These are phyloP conservation scores for Sclerodermus sp. DNA, from an alignment of 2,888 invertebrate species.

Conservation along the genomic window DNA sequence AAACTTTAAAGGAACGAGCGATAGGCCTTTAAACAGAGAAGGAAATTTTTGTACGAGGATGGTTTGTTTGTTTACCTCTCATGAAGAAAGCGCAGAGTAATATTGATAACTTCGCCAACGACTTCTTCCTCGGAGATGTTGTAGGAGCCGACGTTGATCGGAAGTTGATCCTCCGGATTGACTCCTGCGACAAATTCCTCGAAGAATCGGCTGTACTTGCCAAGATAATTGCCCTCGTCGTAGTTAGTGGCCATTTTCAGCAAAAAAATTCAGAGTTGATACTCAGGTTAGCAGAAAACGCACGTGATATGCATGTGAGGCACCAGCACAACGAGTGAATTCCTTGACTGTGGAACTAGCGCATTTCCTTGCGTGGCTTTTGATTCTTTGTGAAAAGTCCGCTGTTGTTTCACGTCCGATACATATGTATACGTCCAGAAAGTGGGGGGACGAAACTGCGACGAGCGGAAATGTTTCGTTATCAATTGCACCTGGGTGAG, in stretches of 20 bases:
- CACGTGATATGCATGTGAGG: background rate
- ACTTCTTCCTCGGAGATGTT: conserved; percentile 71
- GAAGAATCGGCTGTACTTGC: conserved; percentile 71
- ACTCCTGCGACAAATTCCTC: conserved; percentile 71
- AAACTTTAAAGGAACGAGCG: no score
- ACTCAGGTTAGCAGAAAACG: background rate
- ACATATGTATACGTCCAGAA: no score
- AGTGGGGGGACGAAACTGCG: no score
- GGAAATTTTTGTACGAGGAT: background rate
- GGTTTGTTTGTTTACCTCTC: conserved; percentile 67
- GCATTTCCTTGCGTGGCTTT: background rate
- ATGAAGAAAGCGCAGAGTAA: conserved; percentile 75
- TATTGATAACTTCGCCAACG: conserved; percentile 74
- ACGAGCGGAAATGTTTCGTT: no score
- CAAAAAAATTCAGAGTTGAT: background rate
- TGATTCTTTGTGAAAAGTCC: no score
- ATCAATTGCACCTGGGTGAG: no score
- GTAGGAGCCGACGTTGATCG: conserved; percentile 72
- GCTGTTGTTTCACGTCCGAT: no score
- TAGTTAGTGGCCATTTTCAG: conserved; percentile 40
- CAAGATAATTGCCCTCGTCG: conserved; percentile 68
- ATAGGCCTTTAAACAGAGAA: background rate
- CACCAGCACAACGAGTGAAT: conserved; percentile 3
- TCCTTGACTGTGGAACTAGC: background rate
- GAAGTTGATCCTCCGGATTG: conserved; percentile 73